A percentile compares a stretch with the other conserved stretches of the same genome.
Evolutionary conservation across 2,113 vertebrate genomes (phyloP).

Genomic region (Pedetes capensis): DNA sequence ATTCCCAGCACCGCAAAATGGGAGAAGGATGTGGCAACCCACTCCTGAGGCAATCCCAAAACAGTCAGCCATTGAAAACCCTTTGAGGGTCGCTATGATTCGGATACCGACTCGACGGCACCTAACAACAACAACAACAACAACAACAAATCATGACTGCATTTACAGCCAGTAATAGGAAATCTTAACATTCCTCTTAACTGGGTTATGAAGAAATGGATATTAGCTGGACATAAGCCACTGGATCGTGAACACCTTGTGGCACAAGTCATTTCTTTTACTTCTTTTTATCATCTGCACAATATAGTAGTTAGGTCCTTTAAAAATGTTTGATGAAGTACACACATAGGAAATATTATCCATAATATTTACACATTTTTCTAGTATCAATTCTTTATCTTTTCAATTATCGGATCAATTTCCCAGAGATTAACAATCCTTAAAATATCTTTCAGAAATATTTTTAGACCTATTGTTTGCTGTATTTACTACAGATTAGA

Average conservation of each 20-base stretch:
- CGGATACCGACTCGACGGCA: no score
- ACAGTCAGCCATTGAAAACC: no score
- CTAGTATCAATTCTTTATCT: neutral
- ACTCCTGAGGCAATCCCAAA: no score
- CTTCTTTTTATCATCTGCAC: neutral
- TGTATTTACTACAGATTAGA: neutral
- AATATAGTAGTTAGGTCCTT: neutral
- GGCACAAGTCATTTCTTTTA: neutral
- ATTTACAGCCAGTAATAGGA: neutral
- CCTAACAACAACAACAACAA: no score
- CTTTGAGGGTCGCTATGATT: no score
- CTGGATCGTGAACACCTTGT: neutral
- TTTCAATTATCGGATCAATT: neutral
- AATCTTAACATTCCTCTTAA: neutral
- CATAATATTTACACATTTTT: neutral
- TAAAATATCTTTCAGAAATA: neutral
- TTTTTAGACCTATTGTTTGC: neutral
- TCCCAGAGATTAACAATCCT: neutral
- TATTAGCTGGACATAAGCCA: neutral
- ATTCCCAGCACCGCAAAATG: no score
- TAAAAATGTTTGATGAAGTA: neutral
- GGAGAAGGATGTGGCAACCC: no score
- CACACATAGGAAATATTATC: neutral
- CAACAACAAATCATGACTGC: neutral
- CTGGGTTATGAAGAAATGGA: neutral